These are phyloP conservation scores for Tachina grossa DNA, from an alignment of 2,888 invertebrate genomes.

Conservation along the genomic window DNA sequence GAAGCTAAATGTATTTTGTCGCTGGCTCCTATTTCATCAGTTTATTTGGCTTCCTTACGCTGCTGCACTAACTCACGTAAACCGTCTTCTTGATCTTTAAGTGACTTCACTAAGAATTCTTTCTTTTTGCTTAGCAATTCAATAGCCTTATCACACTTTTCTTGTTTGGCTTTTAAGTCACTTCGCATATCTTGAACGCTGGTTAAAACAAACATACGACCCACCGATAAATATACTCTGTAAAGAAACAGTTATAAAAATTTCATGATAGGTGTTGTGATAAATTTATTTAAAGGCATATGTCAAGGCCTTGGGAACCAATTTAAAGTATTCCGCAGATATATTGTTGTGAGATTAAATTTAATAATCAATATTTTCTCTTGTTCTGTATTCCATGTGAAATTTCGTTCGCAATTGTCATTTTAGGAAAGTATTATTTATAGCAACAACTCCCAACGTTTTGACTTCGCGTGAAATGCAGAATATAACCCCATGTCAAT, in stretches of 20 bases:
- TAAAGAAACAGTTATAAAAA: constrained; percentile 2
- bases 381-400: no score
- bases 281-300: no score
- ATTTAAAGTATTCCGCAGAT: no score
- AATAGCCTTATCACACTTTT: constrained; percentile 86
- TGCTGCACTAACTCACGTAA: constrained; percentile 90
- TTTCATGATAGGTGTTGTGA: no score
- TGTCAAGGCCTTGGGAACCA: no score
- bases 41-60: constrained; percentile 83
- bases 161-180: constrained; percentile 85
- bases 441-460: no score
- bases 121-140: constrained; percentile 89
- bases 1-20: constrained; percentile 45
- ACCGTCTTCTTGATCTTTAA: constrained; percentile 92
- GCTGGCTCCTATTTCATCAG: background rate
- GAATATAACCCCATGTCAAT: no score
- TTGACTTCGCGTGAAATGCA: no score
- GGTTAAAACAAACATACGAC: constrained; percentile 90
- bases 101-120: constrained; percentile 87
- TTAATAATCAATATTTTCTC: no score
- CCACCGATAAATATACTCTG: constrained; percentile 85
- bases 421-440: no score
- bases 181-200: constrained; percentile 86
- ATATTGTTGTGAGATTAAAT: no score
- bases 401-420: no score